Conservation (phyloP, 2,888 invertebrate genomes). For the Smittia aterrima region DNA sequence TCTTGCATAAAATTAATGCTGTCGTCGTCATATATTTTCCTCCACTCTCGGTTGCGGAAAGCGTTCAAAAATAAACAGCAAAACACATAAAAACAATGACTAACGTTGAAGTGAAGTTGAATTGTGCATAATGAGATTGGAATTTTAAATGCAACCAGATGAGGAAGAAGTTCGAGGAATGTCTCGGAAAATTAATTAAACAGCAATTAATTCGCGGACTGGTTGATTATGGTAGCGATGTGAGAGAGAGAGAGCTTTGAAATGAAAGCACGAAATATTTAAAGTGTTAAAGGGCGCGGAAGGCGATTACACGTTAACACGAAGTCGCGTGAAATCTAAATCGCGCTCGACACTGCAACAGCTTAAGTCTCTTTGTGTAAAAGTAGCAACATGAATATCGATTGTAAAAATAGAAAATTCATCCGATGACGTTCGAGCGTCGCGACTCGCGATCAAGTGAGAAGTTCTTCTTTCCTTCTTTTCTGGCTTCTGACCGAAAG, state of each 20-base stretch:
- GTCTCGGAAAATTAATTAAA: neutral
- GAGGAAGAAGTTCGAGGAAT: too few species aligned
- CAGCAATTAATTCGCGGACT: neutral
- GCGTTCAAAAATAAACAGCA: neutral
- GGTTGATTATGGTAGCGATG: too few species aligned
- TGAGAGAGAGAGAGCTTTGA: too few species aligned
- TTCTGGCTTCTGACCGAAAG: neutral
- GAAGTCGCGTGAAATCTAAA: too few species aligned
- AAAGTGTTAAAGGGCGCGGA: too few species aligned
- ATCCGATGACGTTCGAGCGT: neutral
- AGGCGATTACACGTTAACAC: too few species aligned
- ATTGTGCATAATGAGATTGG: neutral
- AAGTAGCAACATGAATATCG: neutral
- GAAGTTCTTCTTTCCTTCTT: too few species aligned
- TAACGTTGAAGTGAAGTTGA: neutral
- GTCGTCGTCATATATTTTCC: neutral
- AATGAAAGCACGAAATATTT: too few species aligned
- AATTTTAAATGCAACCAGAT: neutral
- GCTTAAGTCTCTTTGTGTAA: too few species aligned
- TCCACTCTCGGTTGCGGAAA: neutral
- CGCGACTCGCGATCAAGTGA: neutral
- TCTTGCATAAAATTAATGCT: neutral
- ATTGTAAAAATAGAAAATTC: slow-evolving; percentile 15
- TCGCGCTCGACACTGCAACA: too few species aligned
- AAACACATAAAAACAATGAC: neutral